A percentile compares a stretch with the other conserved stretches of the same genome.
phyloP scores from a whole-genome alignment of 2,888 invertebrate species.

The Onthophagus sagittarius region DNA sequence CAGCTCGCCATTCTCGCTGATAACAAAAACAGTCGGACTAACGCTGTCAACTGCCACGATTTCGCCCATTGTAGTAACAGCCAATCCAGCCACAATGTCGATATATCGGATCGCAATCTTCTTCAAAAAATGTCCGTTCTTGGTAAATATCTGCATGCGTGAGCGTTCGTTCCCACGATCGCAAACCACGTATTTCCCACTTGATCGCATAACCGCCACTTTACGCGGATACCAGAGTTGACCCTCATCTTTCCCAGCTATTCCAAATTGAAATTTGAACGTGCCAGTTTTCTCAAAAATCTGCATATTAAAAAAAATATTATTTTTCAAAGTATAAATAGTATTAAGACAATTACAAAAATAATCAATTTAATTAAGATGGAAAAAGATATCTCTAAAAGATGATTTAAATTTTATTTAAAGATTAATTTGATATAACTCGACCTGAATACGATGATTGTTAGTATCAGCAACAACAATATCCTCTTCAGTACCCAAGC shows the following conservation, averaged over 20 bases:
- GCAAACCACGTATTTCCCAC: constrained; percentile 92
- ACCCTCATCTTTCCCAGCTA: constrained; percentile 92
- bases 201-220: constrained; percentile 84
- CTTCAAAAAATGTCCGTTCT: constrained; percentile 91
- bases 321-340: background rate
- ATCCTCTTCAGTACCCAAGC: constrained; percentile 90
- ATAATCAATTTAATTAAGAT: too few relatives aligned
- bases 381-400: too few relatives aligned
- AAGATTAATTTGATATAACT: too few relatives aligned
- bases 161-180: constrained; percentile 95
- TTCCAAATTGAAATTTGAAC: constrained; percentile 91
- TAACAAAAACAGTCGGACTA: constrained; percentile 92
- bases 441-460: constrained; percentile 89
- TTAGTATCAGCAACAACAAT: constrained; percentile 96
- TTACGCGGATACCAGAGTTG: constrained; percentile 97
- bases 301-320: constrained; percentile 47
- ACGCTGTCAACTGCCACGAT: constrained; percentile 97
- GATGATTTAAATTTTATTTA: too few relatives aligned
- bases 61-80: constrained; percentile 86
- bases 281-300: constrained; percentile 92
- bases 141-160: constrained; percentile 96
- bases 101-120: constrained; percentile 89
- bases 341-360: background rate
- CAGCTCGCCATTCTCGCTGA: constrained; percentile 88
- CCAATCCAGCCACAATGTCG: constrained; percentile 90